A percentile compares a stretch with the other conserved stretches of the same genome.
These are phyloP conservation scores for Eupleurogrammus muticus DNA, from an alignment of 2,797 vertebrate species.

Conservation along the genomic window DNA sequence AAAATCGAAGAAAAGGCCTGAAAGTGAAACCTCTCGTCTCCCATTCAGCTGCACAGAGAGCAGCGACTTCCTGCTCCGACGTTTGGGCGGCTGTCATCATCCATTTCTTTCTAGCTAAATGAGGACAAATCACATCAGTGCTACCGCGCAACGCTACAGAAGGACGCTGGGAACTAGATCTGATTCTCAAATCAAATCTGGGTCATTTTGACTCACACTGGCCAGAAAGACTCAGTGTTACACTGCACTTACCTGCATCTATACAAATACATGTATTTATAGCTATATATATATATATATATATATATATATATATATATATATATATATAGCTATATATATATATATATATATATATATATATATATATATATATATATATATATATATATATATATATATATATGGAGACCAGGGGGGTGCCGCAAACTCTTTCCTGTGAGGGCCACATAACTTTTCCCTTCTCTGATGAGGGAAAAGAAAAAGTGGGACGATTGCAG, in stretches of 20 bases:
- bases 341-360: too few species aligned
- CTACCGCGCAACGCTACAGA: conserved; percentile 14
- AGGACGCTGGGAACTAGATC: conserved; percentile 30
- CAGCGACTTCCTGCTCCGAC: conserved; percentile 40
- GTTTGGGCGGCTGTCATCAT: conserved; percentile 37
- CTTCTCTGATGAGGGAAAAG: too few species aligned
- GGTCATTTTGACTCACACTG: conserved; percentile 26
- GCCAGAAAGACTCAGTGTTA: background rate
- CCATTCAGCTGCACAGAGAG: too few species aligned
- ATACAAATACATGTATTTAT: background rate
- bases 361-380: too few species aligned
- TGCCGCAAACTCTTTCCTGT: too few species aligned
- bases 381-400: too few species aligned
- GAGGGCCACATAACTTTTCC: too few species aligned
- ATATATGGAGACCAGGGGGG: too few species aligned
- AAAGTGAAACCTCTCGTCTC: conserved; percentile 1
- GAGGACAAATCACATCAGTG: conserved; percentile 45
- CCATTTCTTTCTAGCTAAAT: conserved; percentile 43
- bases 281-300: too few species aligned
- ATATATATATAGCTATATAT: too few species aligned
- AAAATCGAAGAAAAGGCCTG: background rate
- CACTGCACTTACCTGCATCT: background rate
- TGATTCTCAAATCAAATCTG: conserved; percentile 44
- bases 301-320: too few species aligned
- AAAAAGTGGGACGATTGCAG: too few species aligned